Percentiles rank a stretch among this genome's conserved stretches.
Evolutionary conservation across 2,888 invertebrate species (phyloP).

Genomic region (Zaprionus obscuricornis): DNA sequence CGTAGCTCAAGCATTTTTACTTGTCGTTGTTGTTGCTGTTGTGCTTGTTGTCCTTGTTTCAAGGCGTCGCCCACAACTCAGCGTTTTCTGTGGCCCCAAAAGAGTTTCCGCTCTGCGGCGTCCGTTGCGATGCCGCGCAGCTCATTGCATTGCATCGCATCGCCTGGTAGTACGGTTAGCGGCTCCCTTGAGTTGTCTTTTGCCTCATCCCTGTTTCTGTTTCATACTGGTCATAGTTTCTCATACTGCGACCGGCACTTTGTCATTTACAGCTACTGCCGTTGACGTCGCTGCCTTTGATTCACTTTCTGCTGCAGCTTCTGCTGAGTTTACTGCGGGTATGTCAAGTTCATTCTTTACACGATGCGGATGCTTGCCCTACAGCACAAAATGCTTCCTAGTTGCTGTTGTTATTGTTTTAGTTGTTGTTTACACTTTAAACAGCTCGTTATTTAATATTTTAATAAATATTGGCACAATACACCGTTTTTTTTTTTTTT

Average conservation of each 20-base stretch:
- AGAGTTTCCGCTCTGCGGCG: slow-evolving; percentile 61
- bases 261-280: slow-evolving; percentile 51
- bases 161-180: slow-evolving; percentile 19
- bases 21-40: slow-evolving; percentile 10
- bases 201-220: background rate
- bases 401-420: background rate
- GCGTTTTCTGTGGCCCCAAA: slow-evolving; percentile 58
- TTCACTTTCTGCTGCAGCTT: slow-evolving; percentile 5
- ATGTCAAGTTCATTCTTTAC: slow-evolving; percentile 58
- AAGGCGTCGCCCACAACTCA: slow-evolving; percentile 51
- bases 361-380: slow-evolving; percentile 32
- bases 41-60: slow-evolving; percentile 13
- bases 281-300: no score
- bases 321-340: slow-evolving; percentile 29
- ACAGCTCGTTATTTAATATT: no score
- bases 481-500: no score
- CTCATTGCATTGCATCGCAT: slow-evolving; percentile 21
- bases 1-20: background rate
- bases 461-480: no score
- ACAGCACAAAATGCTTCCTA: slow-evolving; percentile 33
- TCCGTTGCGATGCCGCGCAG: slow-evolving; percentile 17
- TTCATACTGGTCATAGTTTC: slow-evolving; percentile 21
- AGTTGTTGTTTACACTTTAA: no score
- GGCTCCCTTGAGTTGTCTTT: background rate
- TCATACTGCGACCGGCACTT: slow-evolving; percentile 39